These are phyloP conservation scores for Drosophila ochracea DNA, from an alignment of 2,888 invertebrate species.

Conservation along the genomic window DNA sequence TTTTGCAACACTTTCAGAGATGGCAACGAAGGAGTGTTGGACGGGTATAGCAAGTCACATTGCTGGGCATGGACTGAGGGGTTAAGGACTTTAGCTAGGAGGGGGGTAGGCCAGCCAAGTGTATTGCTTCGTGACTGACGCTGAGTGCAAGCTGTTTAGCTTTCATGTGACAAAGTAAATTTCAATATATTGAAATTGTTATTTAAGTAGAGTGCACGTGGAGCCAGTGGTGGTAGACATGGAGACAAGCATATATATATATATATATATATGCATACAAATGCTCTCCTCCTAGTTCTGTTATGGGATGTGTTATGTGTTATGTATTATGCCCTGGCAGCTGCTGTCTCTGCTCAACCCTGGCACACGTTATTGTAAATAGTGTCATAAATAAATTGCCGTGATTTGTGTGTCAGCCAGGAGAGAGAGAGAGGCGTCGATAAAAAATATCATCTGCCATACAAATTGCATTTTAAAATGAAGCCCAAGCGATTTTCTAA, in stretches of 20 bases:
- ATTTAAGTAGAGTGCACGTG: slow-evolving; percentile 77
- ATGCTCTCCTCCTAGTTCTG: slow-evolving; percentile 18
- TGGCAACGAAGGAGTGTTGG: slow-evolving; percentile 24
- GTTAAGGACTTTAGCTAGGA: background rate
- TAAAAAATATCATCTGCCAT: slow-evolving; percentile 56
- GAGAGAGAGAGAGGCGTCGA: slow-evolving; percentile 33
- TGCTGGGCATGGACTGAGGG: slow-evolving; percentile 9
- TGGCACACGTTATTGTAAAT: slow-evolving; percentile 61
- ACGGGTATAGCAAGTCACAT: slow-evolving; percentile 24
- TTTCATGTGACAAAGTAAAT: slow-evolving; percentile 81
- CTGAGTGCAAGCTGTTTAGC: slow-evolving; percentile 76
- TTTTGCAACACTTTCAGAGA: slow-evolving; percentile 65
- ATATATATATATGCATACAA: slow-evolving; percentile 3
- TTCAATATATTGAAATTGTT: slow-evolving; percentile 81
- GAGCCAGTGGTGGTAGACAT: slow-evolving; percentile 29
- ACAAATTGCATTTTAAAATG: slow-evolving; percentile 75
- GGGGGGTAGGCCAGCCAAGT: slow-evolving; percentile 12
- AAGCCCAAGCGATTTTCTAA: slow-evolving; percentile 69
- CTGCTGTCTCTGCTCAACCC: slow-evolving; percentile 50
- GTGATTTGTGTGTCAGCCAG: slow-evolving; percentile 70
- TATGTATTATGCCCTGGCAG: slow-evolving; percentile 50
- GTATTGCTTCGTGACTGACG: slow-evolving; percentile 65
- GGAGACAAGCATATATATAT: background rate
- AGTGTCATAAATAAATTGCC: slow-evolving; percentile 80
- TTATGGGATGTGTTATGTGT: slow-evolving; percentile 24